Evolutionary conservation across 2,797 vertebrate genomes (phyloP), one percentile per base, ranked within the genome.

Genomic region (Phaenicophaeus curvirostris): DNA sequence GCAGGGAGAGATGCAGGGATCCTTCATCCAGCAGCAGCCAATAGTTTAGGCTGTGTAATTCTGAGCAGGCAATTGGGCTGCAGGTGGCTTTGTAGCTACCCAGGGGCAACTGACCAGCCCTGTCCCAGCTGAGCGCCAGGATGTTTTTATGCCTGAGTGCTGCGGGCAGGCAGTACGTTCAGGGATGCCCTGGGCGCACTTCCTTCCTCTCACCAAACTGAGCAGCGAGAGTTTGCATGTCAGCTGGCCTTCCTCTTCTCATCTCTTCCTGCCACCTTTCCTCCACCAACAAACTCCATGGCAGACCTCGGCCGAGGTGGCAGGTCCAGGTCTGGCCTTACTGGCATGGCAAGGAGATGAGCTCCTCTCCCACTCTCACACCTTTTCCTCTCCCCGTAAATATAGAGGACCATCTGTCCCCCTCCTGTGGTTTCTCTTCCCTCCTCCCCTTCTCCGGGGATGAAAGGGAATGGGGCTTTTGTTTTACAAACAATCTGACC

Each of bases 401-500:
- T 89, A 75, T 78, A 85, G 62, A 79, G 73, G 55, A 93, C 66
- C 24, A 85, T 78, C 82, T 35, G 2, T 77, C 48, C 74, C 41
- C 31, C 37, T 79, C 27, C 46, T 3, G 1, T 72, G 23, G 57
- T 59, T 81, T 93, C 53, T 90, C 18, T 85, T 91, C 46, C 54
- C 90, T 94, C 71, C 83, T 91, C 91, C 68, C 67, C 42, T 27
- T 89, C 80, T 95, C 85, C 93, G 59, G 77, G 80, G 94, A 96
- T 94, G 87, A 94, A 95, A 94, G 46, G 95, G 87, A 97, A 94
- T 51, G 80, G 77, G 90, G 74, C 93, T 97, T 96, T 97, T 96
- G 95, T 97, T 94, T 96, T 92, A 90, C 2, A 5, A 85, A 94
- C 88, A 87, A 94, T 94, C 54, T 67, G 88, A 94, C 91, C 95